Percentiles rank a stretch among this genome's conserved stretches.
Evolutionary conservation across 2,113 vertebrate genomes (phyloP).

Genomic region (Mobula birostris): DNA sequence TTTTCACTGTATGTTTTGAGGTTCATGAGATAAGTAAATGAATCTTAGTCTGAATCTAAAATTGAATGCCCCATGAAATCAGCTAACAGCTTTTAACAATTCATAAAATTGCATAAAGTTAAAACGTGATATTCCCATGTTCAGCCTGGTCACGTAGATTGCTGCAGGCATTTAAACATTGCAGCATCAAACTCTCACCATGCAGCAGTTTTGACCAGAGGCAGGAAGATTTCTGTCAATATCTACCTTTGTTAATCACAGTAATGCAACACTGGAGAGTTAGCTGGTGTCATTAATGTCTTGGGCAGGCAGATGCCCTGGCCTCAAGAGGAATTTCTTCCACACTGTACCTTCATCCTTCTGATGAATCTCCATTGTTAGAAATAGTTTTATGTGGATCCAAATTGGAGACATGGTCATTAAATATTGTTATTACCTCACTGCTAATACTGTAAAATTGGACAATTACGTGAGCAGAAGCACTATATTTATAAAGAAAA

Average conservation of each 20-base stretch:
- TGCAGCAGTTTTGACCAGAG: background rate
- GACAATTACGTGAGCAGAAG: background rate
- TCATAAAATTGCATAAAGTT: background rate
- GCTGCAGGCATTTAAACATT: background rate
- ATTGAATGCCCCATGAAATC: too few species aligned
- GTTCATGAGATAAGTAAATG: too few species aligned
- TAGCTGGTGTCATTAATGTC: background rate
- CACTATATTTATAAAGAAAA: background rate
- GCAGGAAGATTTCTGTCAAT: background rate
- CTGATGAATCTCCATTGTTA: background rate
- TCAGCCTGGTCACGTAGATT: background rate
- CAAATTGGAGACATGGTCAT: background rate
- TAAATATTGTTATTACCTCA: background rate
- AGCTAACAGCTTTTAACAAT: background rate
- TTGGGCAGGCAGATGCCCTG: background rate
- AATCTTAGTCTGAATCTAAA: too few species aligned
- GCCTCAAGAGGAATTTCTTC: background rate
- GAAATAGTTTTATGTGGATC: too few species aligned
- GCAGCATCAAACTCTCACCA: background rate
- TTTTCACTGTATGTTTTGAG: too few species aligned
- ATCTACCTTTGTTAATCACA: background rate
- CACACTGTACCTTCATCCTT: background rate
- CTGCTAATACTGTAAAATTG: background rate
- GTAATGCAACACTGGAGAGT: background rate
- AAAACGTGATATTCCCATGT: background rate